These are phyloP conservation scores for Cheilosia scutellata DNA, from an alignment of 2,888 invertebrate genomes.

Conservation along the genomic window DNA sequence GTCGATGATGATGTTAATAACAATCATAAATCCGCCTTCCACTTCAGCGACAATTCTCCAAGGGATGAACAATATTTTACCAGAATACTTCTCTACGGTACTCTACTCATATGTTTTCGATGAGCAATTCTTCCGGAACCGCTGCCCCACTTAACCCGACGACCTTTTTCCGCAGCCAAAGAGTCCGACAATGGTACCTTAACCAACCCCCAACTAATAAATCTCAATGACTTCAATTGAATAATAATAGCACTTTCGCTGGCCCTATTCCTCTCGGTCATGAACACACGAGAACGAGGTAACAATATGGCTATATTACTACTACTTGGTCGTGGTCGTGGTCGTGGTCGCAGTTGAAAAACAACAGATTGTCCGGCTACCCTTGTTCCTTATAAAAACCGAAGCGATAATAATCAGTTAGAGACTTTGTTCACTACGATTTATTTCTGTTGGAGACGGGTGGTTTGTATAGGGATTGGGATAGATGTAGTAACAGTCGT, in stretches of 20 bases:
- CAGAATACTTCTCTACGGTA: not conserved
- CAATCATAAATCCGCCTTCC: constrained; percentile 49
- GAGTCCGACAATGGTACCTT: not conserved
- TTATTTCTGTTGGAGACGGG: constrained; percentile 43
- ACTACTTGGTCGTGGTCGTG: not conserved
- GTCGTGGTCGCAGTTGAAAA: constrained; percentile 21
- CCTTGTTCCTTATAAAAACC: constrained; percentile 6
- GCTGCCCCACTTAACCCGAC: constrained; percentile 31
- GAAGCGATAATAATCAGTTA: constrained; percentile 42
- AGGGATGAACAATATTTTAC: constrained; percentile 2
- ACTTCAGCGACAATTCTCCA: constrained; percentile 14
- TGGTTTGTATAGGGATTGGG: not conserved
- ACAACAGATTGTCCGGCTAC: constrained; percentile 47
- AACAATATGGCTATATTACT: not conserved
- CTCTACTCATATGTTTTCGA: constrained; percentile 8
- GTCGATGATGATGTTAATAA: constrained; percentile 56
- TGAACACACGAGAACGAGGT: constrained; percentile 12
- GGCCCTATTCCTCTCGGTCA: constrained; percentile 21
- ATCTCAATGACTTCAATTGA: constrained; percentile 56
- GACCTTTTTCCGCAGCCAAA: constrained; percentile 19
- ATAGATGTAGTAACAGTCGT: constrained; percentile 18
- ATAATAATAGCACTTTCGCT: constrained; percentile 44
- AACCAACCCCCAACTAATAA: constrained; percentile 35
- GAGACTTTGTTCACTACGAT: constrained; percentile 32
- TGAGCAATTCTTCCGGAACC: constrained; percentile 10